These are phyloP conservation scores for Anoplopoma fimbria DNA, from an alignment of 2,113 vertebrate species.

Conservation along the genomic window DNA sequence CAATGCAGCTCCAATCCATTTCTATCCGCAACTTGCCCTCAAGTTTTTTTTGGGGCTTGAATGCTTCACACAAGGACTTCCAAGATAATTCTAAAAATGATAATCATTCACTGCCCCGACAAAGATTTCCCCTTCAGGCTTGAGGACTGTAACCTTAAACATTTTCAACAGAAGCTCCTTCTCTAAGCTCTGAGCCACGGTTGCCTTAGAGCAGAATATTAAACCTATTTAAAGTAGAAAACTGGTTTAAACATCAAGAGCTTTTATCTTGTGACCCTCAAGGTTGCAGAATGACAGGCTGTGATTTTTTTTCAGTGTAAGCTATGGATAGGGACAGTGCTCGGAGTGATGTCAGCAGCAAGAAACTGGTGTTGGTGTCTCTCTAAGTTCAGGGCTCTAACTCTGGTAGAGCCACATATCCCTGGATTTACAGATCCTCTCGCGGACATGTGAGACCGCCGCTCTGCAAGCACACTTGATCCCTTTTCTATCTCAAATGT, in stretches of 20 bases:
- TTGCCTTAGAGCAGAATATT: constrained; percentile 18
- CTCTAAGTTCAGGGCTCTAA: constrained; percentile 6
- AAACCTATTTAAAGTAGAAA: constrained; percentile 32
- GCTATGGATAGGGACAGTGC: background rate
- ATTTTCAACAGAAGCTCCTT: background rate
- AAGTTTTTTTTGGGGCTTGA: background rate
- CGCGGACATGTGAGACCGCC: background rate
- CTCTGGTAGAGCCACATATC: constrained; percentile 38
- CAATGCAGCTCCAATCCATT: background rate
- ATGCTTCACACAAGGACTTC: background rate
- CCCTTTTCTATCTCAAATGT: constrained; percentile 45
- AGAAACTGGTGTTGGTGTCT: background rate
- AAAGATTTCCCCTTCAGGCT: background rate
- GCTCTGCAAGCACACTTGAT: constrained; percentile 43
- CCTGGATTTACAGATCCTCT: constrained; percentile 56
- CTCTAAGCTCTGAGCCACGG: background rate
- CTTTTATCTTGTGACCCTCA: constrained; percentile 37
- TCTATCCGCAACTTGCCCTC: background rate
- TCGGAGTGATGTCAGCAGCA: background rate
- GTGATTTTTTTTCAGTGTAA: background rate
- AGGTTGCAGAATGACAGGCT: constrained; percentile 1
- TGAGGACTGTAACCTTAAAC: constrained; percentile 10
- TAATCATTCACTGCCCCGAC: background rate
- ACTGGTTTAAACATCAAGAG: constrained; percentile 31
- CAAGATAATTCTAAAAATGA: constrained; percentile 8